Base-by-base conservation (phyloP, 2,113 vertebrate genomes). In the Nothoprocta perdicaria region DNA sequence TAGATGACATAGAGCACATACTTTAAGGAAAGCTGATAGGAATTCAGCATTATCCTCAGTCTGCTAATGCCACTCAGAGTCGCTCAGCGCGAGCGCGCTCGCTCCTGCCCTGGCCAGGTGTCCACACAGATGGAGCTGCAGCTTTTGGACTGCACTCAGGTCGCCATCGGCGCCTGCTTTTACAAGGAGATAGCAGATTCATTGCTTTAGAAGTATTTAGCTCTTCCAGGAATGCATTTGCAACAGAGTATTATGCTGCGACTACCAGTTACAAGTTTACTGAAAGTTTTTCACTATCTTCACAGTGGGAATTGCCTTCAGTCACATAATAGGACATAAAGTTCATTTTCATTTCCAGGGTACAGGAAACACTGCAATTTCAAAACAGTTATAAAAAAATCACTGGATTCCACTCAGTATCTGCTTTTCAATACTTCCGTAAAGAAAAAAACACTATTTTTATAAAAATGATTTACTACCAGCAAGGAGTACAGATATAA, bases 281-380 rank as follows among this genome's bases (percentile, higher is more conserved):
- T 33, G 5, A 3, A 71, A 69, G 11, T 19, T 38, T 41, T 88
- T 48, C 57, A 43, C 5, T 27, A 16, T 29, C 8, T 45, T 69
- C 23, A 73, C 26, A 65, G 7, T 6, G 23, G 38, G 50, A 60
- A 60, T 16, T 1, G 6, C 21, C 22, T 41, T 9, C 67, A 68
- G n/a, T 19, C 35, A 69, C 12, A 24, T 8, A 10, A 0, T 9
- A 15, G 21, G 33, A 38, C 8, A 41, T 4, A 29, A 46, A 68
- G 3, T 11, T 5, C 26, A 27, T 14, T 46, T 81, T 22, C 18
- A 23, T 43, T 88, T 84, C 14, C 92, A 14, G 1, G 11, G 8
- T 12, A 46, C 2, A 33, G 15, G 10, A 71, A 53, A 38, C 26
- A 55, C 12, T 27, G 41, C 2, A 12, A 83, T 16, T n/a, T 85